These are phyloP conservation scores for Cheilosia vulpina DNA, from an alignment of 2,888 invertebrate genomes.

Conservation along the genomic window DNA sequence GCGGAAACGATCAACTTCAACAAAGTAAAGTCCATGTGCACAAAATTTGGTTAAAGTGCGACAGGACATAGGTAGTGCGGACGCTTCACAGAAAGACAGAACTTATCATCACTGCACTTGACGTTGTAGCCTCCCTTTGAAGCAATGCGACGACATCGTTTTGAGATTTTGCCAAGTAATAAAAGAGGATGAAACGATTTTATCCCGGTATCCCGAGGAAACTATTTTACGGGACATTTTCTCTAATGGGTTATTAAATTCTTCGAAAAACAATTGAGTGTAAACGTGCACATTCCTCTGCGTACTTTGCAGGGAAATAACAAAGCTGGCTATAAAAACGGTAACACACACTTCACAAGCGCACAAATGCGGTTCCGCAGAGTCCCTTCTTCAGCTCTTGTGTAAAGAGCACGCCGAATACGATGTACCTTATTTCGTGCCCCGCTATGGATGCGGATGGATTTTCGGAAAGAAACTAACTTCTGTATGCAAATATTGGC, in stretches of 20 bases:
- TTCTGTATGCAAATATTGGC: not conserved
- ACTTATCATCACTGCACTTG: constrained; percentile 4
- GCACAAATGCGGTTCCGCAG: not conserved
- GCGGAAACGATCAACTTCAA: not conserved
- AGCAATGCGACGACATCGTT: constrained; percentile 15
- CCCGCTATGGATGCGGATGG: not conserved
- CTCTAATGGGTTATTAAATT: constrained; percentile 23
- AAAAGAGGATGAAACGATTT: not conserved
- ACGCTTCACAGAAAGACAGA: not conserved
- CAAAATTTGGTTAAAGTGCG: constrained; percentile 4
- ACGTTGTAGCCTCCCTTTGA: not conserved
- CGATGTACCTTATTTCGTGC: not conserved
- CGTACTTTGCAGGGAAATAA: constrained; percentile 9
- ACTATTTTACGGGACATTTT: constrained; percentile 4
- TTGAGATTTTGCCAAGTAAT: not conserved
- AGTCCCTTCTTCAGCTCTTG: not conserved
- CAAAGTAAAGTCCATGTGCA: constrained; percentile 30
- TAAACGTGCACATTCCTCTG: not conserved
- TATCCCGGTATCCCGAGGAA: not conserved
- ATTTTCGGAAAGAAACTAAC: not conserved
- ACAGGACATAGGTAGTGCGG: not conserved
- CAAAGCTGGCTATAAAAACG: constrained; percentile 14
- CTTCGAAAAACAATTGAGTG: not conserved
- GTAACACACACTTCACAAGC: not conserved
- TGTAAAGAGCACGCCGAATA: not conserved